Evolutionary conservation across 1,140 invertebrate species (phyloP), one percentile per base, ranked within the genome.

Genomic region (Eciton burchellii): DNA sequence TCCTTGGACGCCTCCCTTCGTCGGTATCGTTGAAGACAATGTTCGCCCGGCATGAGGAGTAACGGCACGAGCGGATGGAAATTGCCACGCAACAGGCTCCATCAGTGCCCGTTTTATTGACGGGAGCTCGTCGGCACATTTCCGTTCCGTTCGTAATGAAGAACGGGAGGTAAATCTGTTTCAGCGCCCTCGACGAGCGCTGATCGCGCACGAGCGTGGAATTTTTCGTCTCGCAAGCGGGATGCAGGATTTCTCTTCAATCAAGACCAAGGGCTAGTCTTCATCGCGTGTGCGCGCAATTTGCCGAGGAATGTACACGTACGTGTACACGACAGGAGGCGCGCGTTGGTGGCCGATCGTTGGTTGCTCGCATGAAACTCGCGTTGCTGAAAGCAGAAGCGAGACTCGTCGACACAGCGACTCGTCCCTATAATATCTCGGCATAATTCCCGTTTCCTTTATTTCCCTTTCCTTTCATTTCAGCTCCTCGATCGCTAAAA

Each of bases 81-180:
- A 84, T 19, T 16, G 47, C 26, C 57, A 29, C 59, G 83, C 83
- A 84, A 84, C 77, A 84, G 84, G 56, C 85, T 83, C 66, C 65
- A 88, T 87, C 87, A 88, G 83, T 68, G 6, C 35, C 6, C 24
- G 83, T 84, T 89, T 87, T 88, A 87, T 83, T 82, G 71, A 57
- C 74, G 49, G 52, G 62, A 35, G n/a, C 19, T 77, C 70, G 54
- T 2, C 56, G n/a, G 83, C 54, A 60, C 66, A 65, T 84, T 86
- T 81, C 81, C 62, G 72, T 74, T 76, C 52, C 81, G 60, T 81
- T 56, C 35, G 45, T 49, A 43, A 56, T 45, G 63, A 77, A 16
- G 4, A 68, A 79, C 59, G 49, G 4, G n/a, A 16, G 63, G 56
- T 77, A 77, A 68, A 68, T 77, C 29, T 41, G 49, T 54, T 70